These are phyloP conservation scores for Ephialtes manifestator DNA, from an alignment of 2,888 invertebrate species.

Conservation along the genomic window DNA sequence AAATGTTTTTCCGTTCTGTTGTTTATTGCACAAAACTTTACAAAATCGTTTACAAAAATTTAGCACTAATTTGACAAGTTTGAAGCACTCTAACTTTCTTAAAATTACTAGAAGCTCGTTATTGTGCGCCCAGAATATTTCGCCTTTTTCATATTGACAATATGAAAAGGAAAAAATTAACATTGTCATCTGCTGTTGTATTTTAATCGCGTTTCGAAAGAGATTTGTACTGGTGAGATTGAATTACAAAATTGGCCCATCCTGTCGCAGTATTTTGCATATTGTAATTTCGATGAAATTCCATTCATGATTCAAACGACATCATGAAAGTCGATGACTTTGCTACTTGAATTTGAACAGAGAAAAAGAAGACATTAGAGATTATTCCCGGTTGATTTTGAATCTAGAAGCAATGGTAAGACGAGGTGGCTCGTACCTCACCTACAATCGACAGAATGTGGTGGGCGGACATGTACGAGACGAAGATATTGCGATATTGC, in stretches of 20 bases:
- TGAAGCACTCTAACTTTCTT: no score
- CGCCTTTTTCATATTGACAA: slow-evolving; percentile 48
- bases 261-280: neutral
- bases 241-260: neutral
- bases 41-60: no score
- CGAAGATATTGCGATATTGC: slow-evolving; percentile 80
- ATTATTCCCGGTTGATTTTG: neutral
- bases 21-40: no score
- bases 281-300: neutral
- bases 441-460: slow-evolving; percentile 45
- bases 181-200: slow-evolving; percentile 51
- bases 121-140: neutral
- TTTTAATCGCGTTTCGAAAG: neutral
- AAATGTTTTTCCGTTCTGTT: no score
- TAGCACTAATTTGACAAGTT: no score
- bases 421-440: slow-evolving; percentile 26
- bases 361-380: neutral
- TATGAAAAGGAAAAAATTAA: slow-evolving; percentile 39
- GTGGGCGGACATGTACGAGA: slow-evolving; percentile 69
- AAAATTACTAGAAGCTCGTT: no score
- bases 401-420: neutral
- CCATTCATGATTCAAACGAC: neutral
- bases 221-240: neutral
- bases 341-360: neutral
- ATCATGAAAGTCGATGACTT: neutral